Evolutionary conservation across 2,113 vertebrate species (phyloP).

Genomic region (Eudorcas thomsonii): DNA sequence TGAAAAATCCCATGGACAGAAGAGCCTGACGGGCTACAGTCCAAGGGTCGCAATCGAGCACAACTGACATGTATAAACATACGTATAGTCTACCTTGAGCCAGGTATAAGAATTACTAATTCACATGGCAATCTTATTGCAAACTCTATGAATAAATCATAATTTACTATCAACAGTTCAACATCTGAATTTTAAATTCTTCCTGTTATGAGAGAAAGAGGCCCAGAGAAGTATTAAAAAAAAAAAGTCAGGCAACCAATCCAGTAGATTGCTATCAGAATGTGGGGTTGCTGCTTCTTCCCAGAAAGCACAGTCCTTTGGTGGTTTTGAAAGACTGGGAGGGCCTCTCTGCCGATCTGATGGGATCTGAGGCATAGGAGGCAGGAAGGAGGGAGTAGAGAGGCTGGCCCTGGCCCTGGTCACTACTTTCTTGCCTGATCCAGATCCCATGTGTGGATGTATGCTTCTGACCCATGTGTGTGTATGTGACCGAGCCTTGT

Average conservation of each 20-base stretch:
- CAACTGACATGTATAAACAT: neutral
- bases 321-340: neutral
- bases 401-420: neutral
- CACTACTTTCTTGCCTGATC: neutral
- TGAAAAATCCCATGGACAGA: neutral
- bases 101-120: neutral
- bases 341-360: neutral
- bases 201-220: neutral
- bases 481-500: neutral
- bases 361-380: neutral
- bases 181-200: constrained; percentile 21
- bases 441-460: neutral
- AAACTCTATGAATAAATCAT: neutral
- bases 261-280: neutral
- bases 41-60: neutral
- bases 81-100: neutral
- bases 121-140: neutral
- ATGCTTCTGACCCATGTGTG: neutral
- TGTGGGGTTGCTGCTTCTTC: neutral
- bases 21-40: neutral
- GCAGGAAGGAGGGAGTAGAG: neutral
- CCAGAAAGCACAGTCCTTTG: neutral
- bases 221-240: neutral
- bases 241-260: neutral
- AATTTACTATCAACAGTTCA: constrained; percentile 7